These are phyloP conservation scores for Perognathus longimembris DNA, from an alignment of 2,113 vertebrate species.

Conservation along the genomic window DNA sequence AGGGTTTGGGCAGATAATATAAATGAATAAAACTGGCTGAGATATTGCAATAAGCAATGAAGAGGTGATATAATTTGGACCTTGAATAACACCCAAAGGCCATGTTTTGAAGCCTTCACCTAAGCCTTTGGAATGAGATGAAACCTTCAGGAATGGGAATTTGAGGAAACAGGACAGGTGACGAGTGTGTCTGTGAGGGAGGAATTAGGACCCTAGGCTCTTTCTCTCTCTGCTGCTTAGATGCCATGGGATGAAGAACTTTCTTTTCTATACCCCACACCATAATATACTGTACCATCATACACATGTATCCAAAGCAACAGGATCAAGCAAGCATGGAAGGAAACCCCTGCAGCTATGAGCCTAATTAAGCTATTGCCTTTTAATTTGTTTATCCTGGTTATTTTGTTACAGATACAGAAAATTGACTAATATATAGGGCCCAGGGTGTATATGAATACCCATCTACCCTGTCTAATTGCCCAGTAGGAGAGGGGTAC, in stretches of 20 bases:
- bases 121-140: background rate
- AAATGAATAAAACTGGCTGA: background rate
- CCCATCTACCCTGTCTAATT: accelerated
- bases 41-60: background rate
- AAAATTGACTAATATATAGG: background rate
- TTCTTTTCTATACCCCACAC: accelerated
- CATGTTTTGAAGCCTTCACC: background rate
- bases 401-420: background rate
- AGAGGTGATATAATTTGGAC: background rate
- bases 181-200: background rate
- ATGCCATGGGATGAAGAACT: accelerated
- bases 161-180: no score
- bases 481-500: background rate
- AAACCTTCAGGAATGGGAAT: no score
- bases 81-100: background rate
- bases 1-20: background rate
- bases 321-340: background rate
- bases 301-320: background rate
- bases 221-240: background rate
- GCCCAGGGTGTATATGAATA: background rate
- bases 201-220: background rate
- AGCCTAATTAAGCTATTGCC: background rate
- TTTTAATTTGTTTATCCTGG: background rate
- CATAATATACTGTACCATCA: no score
- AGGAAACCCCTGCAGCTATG: background rate